Percentiles rank a stretch among this genome's conserved stretches.
phyloP scores from a whole-genome alignment of 2,113 vertebrate genomes.

The Coturnix japonica region DNA sequence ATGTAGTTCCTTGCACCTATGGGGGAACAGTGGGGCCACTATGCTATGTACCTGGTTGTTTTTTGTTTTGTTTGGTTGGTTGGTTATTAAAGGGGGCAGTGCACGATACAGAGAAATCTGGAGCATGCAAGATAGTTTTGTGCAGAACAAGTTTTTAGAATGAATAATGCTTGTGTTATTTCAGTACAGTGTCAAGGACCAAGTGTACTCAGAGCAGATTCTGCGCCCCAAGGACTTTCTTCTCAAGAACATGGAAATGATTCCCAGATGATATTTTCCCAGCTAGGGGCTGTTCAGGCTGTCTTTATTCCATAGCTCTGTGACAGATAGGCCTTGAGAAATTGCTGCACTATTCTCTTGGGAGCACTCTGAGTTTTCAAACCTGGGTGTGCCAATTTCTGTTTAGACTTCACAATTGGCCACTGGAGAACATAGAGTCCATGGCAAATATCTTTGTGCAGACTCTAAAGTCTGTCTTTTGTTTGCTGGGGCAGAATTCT shows the following conservation, averaged over 20 bases:
- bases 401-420: neutral
- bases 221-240: neutral
- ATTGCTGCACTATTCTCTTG: neutral
- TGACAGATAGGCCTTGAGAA: neutral
- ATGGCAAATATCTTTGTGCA: neutral
- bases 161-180: accelerated
- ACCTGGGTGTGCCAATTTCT: neutral
- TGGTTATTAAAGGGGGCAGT: neutral
- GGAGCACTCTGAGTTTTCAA: neutral
- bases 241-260: neutral
- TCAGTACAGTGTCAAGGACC: accelerated
- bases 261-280: neutral
- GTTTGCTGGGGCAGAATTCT: neutral
- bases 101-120: neutral
- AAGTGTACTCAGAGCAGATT: neutral
- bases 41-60: accelerated
- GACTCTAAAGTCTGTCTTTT: neutral
- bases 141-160: neutral
- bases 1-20: neutral
- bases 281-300: neutral
- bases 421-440: neutral
- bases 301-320: accelerated
- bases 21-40: too few species aligned
- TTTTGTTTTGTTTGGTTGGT: too few species aligned
- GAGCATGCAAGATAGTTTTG: neutral